Percentiles rank a stretch among this genome's conserved stretches.
Conservation (phyloP, 2,113 vertebrate genomes). For the Aleadryas rufinucha region DNA sequence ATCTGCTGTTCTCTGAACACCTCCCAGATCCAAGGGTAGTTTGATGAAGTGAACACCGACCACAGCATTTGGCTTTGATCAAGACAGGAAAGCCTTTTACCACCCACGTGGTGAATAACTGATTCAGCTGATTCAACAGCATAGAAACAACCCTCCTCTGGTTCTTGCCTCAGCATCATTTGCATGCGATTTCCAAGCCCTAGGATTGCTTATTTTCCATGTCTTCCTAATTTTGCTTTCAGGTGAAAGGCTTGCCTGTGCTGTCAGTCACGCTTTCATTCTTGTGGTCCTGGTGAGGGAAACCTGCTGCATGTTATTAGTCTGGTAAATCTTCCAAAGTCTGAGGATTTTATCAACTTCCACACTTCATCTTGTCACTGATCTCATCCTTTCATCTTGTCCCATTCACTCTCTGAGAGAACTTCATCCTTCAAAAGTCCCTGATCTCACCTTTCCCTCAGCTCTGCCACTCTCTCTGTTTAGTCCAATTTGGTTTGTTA, state of each 20-base stretch:
- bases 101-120: fast-evolving
- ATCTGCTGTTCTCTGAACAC: fast-evolving
- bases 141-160: background rate
- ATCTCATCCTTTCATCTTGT: background rate
- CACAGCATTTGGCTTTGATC: fast-evolving
- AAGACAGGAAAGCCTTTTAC: background rate
- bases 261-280: background rate
- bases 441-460: background rate
- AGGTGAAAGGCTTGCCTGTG: background rate
- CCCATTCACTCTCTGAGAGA: background rate
- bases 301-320: background rate
- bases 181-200: background rate
- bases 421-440: background rate
- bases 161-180: background rate
- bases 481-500: background rate
- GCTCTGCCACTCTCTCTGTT: background rate
- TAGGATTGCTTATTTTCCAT: background rate
- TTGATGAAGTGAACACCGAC: fast-evolving
- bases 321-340: background rate
- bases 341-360: background rate
- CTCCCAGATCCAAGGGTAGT: background rate
- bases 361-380: background rate
- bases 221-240: background rate
- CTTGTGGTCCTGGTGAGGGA: background rate
- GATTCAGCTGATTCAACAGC: background rate